Evolutionary conservation across 2,888 invertebrate genomes (phyloP), one percentile per base, ranked within the genome.

Genomic region (Nomada hirtipes): DNA sequence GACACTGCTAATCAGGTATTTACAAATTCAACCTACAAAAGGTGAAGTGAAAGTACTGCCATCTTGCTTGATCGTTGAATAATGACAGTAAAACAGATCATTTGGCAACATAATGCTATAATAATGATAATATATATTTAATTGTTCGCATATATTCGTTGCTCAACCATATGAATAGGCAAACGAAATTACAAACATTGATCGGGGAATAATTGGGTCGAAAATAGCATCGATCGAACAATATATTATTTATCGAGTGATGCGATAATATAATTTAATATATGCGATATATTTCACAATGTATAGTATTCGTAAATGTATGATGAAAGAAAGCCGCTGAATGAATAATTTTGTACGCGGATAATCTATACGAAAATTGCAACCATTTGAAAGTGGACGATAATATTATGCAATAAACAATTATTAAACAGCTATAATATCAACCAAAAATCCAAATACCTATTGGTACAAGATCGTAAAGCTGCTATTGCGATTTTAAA

Each of bases 31-130:
- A 61, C 2, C 57, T 44, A 29, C 44, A 23, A 57, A 63, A 69
- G 29, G 47, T 20, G 26, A 55, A 79, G 50, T 42, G 55, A 7
- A 20, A 63, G 13, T 47, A 69, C 65, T 52, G 78, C 63, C 78
- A 77, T 77, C 44, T 77, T 55, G 57, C 50, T 59, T 69, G 47
- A 23, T 36, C 65, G 44, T 60, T 65, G 42, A 65, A 26, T n/a
- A 29, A 18, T 55, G 18, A 18, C 7, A 23, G 15, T 18, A 63
- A n/a, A 68, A 26, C 18, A n/a, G 36, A 36, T 7, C 36, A 36
- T 36, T 36, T 36, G 36, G 36, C 36, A 36, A 36, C 7, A 36
- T 9, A 4, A 36, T 36, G 7, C 0, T 36, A 36, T 36, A 36
- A 36, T 36, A 36, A 4, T 29, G 7, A 7, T 29, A 29, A 7